These are phyloP conservation scores for Chaenodraco wilsoni DNA, from an alignment of 2,797 vertebrate species.

Conservation along the genomic window DNA sequence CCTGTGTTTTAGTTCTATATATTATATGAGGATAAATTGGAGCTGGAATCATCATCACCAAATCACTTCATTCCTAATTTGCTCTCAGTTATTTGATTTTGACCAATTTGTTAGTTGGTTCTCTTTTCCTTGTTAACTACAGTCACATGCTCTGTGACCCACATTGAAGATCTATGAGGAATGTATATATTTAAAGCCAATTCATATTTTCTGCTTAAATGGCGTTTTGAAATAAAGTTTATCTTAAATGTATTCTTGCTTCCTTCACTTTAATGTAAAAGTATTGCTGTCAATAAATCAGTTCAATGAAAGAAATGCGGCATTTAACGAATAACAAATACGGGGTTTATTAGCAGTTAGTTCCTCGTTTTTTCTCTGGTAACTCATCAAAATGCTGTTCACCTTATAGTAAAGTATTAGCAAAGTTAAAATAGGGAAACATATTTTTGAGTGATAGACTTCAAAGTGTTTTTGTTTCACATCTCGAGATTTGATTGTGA, in stretches of 20 bases:
- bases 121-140: neutral
- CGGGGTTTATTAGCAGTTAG: too few relatives aligned
- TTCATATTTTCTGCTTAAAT: conserved; percentile 12
- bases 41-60: conserved; percentile 3
- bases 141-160: neutral
- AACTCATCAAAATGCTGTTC: too few relatives aligned
- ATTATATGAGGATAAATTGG: neutral
- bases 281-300: too few relatives aligned
- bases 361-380: too few relatives aligned
- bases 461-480: too few relatives aligned
- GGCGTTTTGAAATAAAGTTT: conserved; percentile 50
- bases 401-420: too few relatives aligned
- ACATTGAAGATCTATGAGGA: neutral
- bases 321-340: too few relatives aligned
- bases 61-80: neutral
- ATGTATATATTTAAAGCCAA: conserved; percentile 18
- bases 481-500: too few relatives aligned
- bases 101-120: conserved; percentile 8
- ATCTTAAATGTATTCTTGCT: neutral
- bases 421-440: too few relatives aligned
- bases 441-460: too few relatives aligned
- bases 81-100: conserved; percentile 1
- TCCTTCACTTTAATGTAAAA: neutral
- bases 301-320: too few relatives aligned
- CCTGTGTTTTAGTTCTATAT: too few relatives aligned